Evolutionary conservation across 2,797 vertebrate genomes (phyloP).

Genomic region (Tragelaphus eurycerus): DNA sequence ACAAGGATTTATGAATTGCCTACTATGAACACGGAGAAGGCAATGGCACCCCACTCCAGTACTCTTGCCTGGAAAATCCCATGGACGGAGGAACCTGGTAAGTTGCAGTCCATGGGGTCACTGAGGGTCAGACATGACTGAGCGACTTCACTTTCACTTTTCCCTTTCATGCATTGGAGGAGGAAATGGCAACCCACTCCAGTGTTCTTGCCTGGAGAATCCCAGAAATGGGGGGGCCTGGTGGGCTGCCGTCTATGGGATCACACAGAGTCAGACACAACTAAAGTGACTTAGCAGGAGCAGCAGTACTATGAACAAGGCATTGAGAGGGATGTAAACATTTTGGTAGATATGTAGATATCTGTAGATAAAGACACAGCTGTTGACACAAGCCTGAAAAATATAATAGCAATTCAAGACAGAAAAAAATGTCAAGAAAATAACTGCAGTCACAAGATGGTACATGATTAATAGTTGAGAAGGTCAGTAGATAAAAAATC

Average conservation of each 20-base stretch:
- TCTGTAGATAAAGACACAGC: not conserved
- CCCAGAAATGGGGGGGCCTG: fast-evolving
- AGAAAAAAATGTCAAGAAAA: not conserved
- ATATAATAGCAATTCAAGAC: not conserved
- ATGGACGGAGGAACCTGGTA: fast-evolving
- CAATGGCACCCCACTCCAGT: too few species aligned
- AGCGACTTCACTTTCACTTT: too few species aligned
- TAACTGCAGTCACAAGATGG: not conserved
- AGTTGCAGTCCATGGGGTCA: too few species aligned
- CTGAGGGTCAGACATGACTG: fast-evolving
- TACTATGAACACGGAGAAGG: not conserved
- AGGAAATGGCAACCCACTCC: too few species aligned
- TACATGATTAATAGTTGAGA: not conserved
- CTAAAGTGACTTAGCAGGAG: too few species aligned
- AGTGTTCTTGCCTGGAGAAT: too few species aligned
- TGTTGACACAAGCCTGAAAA: not conserved
- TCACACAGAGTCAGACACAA: too few species aligned
- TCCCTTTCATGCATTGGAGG: too few species aligned
- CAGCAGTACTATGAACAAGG: not conserved
- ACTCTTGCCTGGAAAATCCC: too few species aligned
- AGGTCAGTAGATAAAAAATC: not conserved
- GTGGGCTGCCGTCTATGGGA: too few species aligned
- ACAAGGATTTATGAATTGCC: not conserved
- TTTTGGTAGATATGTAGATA: not conserved
- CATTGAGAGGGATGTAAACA: not conserved